Conservation (phyloP, 2,888 invertebrate species). For the Cremastinae sp. region DNA sequence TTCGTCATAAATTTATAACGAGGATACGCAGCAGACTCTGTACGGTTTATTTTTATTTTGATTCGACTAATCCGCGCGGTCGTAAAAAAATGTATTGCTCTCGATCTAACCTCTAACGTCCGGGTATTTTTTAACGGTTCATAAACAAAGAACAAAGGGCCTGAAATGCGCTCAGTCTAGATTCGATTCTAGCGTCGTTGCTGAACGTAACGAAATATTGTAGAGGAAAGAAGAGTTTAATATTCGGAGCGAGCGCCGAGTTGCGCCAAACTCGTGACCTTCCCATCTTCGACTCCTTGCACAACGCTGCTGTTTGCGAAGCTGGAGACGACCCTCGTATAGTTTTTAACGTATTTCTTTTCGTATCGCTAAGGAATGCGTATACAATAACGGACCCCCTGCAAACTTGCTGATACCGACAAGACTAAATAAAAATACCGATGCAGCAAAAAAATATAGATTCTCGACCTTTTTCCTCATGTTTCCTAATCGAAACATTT, state of each 20-base stretch:
- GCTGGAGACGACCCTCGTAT: neutral
- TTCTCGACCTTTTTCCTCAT: too few relatives aligned
- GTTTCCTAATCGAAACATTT: too few relatives aligned
- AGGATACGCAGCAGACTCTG: constrained; percentile 5
- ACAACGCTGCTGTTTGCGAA: constrained; percentile 16
- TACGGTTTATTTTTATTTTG: neutral
- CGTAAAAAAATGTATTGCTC: too few relatives aligned
- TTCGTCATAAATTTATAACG: neutral
- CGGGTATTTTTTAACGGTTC: too few relatives aligned
- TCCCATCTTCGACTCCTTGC: constrained; percentile 34
- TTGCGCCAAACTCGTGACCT: constrained; percentile 12
- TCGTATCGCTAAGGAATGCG: neutral
- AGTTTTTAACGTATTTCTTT: constrained; percentile 12
- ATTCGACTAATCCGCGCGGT: too few relatives aligned
- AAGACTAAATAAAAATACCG: too few relatives aligned
- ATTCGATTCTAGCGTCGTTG: neutral
- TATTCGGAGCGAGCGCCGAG: constrained; percentile 35
- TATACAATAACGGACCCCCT: constrained; percentile 5
- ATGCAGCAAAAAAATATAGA: too few relatives aligned
- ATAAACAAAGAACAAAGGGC: too few relatives aligned
- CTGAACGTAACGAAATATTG: neutral
- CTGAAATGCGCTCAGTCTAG: neutral
- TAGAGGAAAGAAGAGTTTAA: constrained; percentile 16
- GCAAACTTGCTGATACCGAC: neutral
- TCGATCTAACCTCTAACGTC: too few relatives aligned